Evolutionary conservation across 2,113 vertebrate species (phyloP).

Genomic region (Pelmatolapia mariae): DNA sequence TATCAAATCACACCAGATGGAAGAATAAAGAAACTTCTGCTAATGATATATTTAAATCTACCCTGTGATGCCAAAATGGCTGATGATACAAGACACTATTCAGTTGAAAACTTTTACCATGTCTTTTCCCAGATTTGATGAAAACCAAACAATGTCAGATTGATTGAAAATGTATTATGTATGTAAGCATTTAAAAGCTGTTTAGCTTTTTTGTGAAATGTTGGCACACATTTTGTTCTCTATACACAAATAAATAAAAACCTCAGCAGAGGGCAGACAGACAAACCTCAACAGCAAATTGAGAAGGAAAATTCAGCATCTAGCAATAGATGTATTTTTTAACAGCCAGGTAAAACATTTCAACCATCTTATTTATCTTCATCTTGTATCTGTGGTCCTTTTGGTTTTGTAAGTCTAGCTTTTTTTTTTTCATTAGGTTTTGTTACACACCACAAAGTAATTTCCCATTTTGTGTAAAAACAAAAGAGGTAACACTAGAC

Average conservation of each 20-base stretch:
- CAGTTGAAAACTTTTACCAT: background rate
- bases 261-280: background rate
- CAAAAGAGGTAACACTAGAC: background rate
- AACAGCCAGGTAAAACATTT: fast-evolving
- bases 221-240: background rate
- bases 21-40: background rate
- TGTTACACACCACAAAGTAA: background rate
- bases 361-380: background rate
- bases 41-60: background rate
- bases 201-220: background rate
- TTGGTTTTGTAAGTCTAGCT: background rate
- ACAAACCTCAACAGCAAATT: background rate
- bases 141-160: background rate
- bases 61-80: background rate
- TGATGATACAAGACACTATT: background rate
- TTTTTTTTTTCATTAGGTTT: background rate
- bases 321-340: background rate
- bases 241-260: background rate
- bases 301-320: background rate
- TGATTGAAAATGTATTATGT: background rate
- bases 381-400: background rate
- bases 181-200: background rate
- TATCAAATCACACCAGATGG: background rate
- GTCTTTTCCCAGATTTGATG: background rate
- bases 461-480: background rate